Evolutionary conservation across 2,888 invertebrate genomes (phyloP).

Genomic region (Idaea dimidiata): DNA sequence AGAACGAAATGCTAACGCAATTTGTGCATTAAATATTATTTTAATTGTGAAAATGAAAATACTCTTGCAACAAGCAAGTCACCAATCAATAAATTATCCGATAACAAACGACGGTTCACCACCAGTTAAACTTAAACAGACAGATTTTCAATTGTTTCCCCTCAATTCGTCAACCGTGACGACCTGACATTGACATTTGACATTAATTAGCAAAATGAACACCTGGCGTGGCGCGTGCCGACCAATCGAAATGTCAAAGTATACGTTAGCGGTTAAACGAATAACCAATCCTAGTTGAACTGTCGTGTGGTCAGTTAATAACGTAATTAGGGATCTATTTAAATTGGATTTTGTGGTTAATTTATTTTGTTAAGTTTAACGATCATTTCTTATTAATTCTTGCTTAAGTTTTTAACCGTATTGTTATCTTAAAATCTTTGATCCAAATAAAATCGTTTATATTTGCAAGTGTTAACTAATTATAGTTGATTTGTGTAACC

Average conservation of each 20-base stretch:
- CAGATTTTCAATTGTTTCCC: background rate
- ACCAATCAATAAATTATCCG: too few species aligned
- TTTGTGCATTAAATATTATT: too few species aligned
- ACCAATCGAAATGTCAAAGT: slow-evolving; percentile 28
- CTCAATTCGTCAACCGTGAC: slow-evolving; percentile 22
- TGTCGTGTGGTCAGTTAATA: background rate
- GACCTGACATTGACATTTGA: slow-evolving; percentile 24
- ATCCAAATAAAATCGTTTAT: too few species aligned
- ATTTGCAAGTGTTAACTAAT: too few species aligned
- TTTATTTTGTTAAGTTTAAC: background rate
- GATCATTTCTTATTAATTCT: background rate
- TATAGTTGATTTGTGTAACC: too few species aligned
- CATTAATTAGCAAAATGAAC: slow-evolving; percentile 30
- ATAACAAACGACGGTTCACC: background rate
- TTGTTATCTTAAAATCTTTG: background rate
- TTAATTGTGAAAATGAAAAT: too few species aligned
- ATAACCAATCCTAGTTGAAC: background rate
- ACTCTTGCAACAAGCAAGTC: too few species aligned
- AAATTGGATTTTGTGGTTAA: background rate
- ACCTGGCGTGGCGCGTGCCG: slow-evolving; percentile 35
- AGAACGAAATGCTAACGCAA: too few species aligned
- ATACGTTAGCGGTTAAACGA: slow-evolving; percentile 23
- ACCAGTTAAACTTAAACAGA: background rate
- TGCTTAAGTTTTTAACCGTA: background rate
- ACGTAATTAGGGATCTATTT: background rate